Evolutionary conservation across 53 echinoderm and acorn worm genomes (phyloP).

Genomic region (Paracentrotus lividus): DNA sequence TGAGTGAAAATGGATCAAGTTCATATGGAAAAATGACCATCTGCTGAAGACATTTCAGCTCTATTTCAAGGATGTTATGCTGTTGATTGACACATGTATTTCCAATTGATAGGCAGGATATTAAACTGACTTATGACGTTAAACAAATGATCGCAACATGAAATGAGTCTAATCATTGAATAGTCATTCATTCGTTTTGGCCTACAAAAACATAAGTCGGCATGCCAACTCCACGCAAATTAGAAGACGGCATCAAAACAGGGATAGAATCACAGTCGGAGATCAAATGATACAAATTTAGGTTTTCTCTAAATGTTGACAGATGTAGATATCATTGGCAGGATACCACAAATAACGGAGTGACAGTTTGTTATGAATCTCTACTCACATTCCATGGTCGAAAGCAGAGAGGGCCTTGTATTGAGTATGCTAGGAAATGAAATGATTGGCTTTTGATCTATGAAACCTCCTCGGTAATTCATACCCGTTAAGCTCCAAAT

Average conservation of each 20-base stretch:
- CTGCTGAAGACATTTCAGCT: conserved; percentile 40
- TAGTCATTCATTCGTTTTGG: neutral
- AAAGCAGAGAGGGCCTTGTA: conserved; percentile 22
- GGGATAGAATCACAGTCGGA: neutral
- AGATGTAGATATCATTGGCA: conserved; percentile 61
- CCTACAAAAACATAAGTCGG: neutral
- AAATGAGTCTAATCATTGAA: neutral
- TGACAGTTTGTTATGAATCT: conserved; percentile 64
- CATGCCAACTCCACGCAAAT: neutral
- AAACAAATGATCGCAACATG: conserved; percentile 19
- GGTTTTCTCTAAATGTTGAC: conserved; percentile 55
- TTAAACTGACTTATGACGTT: conserved; percentile 14
- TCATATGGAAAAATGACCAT: conserved; percentile 35
- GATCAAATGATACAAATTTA: conserved; percentile 48
- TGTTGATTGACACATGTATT: conserved; percentile 40
- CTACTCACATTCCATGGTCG: conserved; percentile 19
- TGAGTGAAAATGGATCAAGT: neutral
- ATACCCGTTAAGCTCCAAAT: conserved; percentile 19
- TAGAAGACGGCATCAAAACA: neutral
- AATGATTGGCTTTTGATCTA: conserved; percentile 57
- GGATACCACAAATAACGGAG: conserved; percentile 49
- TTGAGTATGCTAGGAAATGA: conserved; percentile 40
- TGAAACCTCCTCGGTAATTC: conserved; percentile 48
- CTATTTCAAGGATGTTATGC: conserved; percentile 22
- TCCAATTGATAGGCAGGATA: conserved; percentile 48